These are phyloP conservation scores for Ceyx cyanopectus DNA, from an alignment of 2,113 vertebrate genomes.

Conservation along the genomic window DNA sequence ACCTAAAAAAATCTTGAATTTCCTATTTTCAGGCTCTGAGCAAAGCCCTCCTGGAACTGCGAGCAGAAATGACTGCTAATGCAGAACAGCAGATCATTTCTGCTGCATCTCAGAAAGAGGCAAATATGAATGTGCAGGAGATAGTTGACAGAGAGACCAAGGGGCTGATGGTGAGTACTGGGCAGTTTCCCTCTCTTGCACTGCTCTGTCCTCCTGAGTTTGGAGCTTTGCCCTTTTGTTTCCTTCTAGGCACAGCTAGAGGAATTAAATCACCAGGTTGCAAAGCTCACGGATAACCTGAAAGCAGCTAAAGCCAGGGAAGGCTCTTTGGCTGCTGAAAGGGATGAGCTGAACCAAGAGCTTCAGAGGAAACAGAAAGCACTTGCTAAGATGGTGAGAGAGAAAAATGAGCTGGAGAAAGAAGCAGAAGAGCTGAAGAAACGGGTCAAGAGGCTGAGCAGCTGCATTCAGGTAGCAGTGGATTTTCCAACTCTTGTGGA, in stretches of 20 bases:
- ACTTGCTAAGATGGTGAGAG: constrained; percentile 79
- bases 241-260: constrained; percentile 81
- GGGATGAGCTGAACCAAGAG: constrained; percentile 83
- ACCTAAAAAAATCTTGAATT: not conserved
- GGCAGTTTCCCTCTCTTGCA: not conserved
- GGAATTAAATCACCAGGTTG: constrained; percentile 87
- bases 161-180: constrained; percentile 83
- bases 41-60: constrained; percentile 90
- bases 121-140: constrained; percentile 90
- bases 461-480: constrained; percentile 83
- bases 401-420: constrained; percentile 85
- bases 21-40: constrained; percentile 86
- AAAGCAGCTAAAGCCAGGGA: constrained; percentile 84
- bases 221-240: not conserved
- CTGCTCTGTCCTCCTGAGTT: not conserved
- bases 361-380: constrained; percentile 84
- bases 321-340: constrained; percentile 79
- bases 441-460: constrained; percentile 84
- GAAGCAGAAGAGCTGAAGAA: constrained; percentile 89
- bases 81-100: constrained; percentile 93
- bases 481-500: not conserved
- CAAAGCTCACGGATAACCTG: constrained; percentile 84
- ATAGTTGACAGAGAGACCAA: constrained; percentile 91
- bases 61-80: constrained; percentile 90
- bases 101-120: constrained; percentile 87